Evolutionary conservation across 2,797 vertebrate species (phyloP), one percentile per base, ranked within the genome.

Genomic region (Poeciliopsis paucimaculata): DNA sequence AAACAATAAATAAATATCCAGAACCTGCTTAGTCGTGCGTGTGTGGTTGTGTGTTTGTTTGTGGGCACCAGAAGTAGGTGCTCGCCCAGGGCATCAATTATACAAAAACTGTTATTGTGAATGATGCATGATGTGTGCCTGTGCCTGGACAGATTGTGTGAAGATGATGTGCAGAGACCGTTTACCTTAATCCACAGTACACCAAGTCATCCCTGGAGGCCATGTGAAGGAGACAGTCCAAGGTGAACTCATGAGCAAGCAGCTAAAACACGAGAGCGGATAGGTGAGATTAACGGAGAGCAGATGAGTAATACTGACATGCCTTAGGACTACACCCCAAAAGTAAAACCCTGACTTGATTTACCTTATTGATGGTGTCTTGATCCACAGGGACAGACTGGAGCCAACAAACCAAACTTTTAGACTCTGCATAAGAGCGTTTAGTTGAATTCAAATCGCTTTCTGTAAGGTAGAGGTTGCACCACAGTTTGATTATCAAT

Each of bases 171-270:
- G 72, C 23, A 53, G 26, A 43, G 78, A 57, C 75, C 39, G 31
- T 88, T 92, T 93, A 98, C 97, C 96, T 97, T 91, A 98, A 95
- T 72, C 86, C 90, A 68, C 95, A 95, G 81, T 98, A 97, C 82
- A 92, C 92, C 83, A 98, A 94, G 84, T 98, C 97, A 0, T 98
- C 97, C 77, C 91, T 94, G 76, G 94, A 96, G 86, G 96, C 96
- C 68, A 92, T 87, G 82, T 78, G 79, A 78, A 97, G 92, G 78
- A 98, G 94, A 86, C 91, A 90, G 36, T 93, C 94, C 89, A 98
- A 94, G 71, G 95, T 97, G 95, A 98, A 98, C 68, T 92, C 87
- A 1, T 98, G 97, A 73, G 82, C 85, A 72, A 97, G 72, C 79
- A 98, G 83, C 97, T 98, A 81, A 1, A 86, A 81, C 75, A 88